Evolutionary conservation across 2,113 vertebrate genomes (phyloP).

Genomic region (Neoarius graeffei): DNA sequence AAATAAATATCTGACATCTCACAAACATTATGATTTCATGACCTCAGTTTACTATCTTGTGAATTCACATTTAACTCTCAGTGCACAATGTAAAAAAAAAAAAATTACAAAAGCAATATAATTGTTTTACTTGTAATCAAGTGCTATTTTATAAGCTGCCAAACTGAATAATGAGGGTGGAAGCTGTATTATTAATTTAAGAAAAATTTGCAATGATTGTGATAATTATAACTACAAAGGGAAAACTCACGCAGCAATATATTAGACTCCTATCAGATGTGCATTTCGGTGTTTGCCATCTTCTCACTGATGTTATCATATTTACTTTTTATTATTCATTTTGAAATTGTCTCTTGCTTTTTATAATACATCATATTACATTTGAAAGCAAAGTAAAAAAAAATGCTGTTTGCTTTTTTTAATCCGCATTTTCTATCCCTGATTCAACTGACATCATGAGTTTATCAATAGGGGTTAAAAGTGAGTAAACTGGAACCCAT

Average conservation of each 20-base stretch:
- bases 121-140: background rate
- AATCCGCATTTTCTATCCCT: background rate
- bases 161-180: background rate
- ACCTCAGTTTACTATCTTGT: background rate
- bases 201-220: background rate
- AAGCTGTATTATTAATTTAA: background rate
- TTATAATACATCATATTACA: background rate
- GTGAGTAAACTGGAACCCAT: background rate
- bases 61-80: background rate
- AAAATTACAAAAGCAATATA: background rate
- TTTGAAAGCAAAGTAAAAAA: background rate
- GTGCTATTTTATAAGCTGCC: background rate
- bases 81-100: too few relatives aligned
- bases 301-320: background rate
- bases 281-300: background rate
- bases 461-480: conserved; percentile 4
- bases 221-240: background rate
- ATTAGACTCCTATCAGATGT: background rate
- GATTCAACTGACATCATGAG: conserved; percentile 1
- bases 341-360: background rate
- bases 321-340: background rate
- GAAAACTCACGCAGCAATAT: background rate
- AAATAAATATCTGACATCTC: background rate
- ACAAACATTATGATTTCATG: background rate
- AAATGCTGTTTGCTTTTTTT: background rate